phyloP scores from a whole-genome alignment of 2,888 invertebrate species.

The Druceiella hillmani region DNA sequence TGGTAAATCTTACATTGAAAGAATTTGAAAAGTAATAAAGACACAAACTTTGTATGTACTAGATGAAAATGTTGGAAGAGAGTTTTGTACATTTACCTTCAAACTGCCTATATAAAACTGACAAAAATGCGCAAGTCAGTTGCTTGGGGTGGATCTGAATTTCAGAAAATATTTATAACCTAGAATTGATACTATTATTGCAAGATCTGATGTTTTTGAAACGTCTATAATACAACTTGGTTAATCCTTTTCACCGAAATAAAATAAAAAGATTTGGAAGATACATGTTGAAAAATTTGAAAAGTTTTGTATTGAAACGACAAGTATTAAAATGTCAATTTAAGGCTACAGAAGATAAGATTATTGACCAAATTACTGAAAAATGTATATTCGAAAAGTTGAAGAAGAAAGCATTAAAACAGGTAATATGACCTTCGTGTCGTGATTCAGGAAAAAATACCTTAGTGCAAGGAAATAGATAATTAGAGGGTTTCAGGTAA shows the following conservation, averaged over 20 bases:
- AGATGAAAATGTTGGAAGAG: slow-evolving; percentile 9
- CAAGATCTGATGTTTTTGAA: slow-evolving; percentile 5
- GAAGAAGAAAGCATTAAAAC: too few species aligned
- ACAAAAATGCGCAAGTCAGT: slow-evolving; percentile 8
- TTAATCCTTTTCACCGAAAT: slow-evolving; percentile 7
- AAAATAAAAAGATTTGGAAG: too few species aligned
- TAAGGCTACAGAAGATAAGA: slow-evolving; percentile 2
- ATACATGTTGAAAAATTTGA: too few species aligned
- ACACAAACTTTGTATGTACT: too few species aligned
- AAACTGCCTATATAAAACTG: slow-evolving; percentile 1
- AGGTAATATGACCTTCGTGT: too few species aligned
- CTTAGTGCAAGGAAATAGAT: too few species aligned
- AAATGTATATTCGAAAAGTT: slow-evolving; percentile 4
- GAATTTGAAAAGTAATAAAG: too few species aligned
- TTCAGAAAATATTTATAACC: slow-evolving; percentile 7
- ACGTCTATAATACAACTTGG: slow-evolving; percentile 4
- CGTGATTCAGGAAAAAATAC: too few species aligned
- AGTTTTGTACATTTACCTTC: slow-evolving; percentile 4
- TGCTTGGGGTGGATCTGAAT: slow-evolving; percentile 7
- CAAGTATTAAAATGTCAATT: slow-evolving; percentile 6
- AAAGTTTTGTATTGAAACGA: slow-evolving; percentile 3
- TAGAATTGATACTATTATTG: slow-evolving; percentile 3
- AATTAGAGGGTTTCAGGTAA: too few species aligned
- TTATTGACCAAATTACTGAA: slow-evolving; percentile 8
- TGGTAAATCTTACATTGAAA: too few species aligned